Percentiles rank a stretch among this genome's conserved stretches.
These are phyloP conservation scores for Urocynchramus pylzowi DNA, from an alignment of 2,113 vertebrate genomes.

Conservation along the genomic window DNA sequence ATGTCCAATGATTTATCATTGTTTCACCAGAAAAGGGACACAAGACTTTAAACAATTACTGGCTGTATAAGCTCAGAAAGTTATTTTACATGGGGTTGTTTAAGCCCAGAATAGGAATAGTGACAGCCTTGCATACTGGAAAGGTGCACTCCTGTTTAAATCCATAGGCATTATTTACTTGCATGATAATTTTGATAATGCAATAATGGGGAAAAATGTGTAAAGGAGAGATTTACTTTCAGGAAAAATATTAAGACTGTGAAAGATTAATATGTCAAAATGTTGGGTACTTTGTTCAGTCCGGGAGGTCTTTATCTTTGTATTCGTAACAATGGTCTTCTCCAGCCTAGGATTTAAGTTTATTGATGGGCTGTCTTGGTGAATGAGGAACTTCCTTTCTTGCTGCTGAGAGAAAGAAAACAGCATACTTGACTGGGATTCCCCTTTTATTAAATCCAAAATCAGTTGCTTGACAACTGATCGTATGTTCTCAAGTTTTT, in stretches of 20 bases:
- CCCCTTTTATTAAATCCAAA: neutral
- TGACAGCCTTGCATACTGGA: neutral
- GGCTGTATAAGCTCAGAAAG: neutral
- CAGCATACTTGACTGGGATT: neutral
- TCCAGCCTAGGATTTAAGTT: neutral
- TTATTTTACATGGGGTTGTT: neutral
- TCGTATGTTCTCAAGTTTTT: neutral
- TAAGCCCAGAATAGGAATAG: neutral
- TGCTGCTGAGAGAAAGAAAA: neutral
- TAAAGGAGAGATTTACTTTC: neutral
- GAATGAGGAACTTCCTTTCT: neutral
- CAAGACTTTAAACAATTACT: neutral
- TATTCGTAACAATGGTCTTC: neutral
- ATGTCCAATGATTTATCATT: neutral
- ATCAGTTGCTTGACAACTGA: neutral
- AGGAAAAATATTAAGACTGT: neutral
- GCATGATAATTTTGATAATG: neutral
- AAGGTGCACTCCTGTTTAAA: neutral
- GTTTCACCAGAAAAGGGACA: conserved; percentile 7
- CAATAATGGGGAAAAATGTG: neutral
- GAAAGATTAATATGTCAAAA: conserved; percentile 3
- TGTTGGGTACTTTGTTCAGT: conserved; percentile 14
- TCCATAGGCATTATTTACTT: neutral
- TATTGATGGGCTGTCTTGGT: neutral
- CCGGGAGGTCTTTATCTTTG: conserved; percentile 16